Percentiles rank a stretch among this genome's conserved stretches.
These are phyloP conservation scores for Esox niger DNA, from an alignment of 2,113 vertebrate genomes.

Conservation along the genomic window DNA sequence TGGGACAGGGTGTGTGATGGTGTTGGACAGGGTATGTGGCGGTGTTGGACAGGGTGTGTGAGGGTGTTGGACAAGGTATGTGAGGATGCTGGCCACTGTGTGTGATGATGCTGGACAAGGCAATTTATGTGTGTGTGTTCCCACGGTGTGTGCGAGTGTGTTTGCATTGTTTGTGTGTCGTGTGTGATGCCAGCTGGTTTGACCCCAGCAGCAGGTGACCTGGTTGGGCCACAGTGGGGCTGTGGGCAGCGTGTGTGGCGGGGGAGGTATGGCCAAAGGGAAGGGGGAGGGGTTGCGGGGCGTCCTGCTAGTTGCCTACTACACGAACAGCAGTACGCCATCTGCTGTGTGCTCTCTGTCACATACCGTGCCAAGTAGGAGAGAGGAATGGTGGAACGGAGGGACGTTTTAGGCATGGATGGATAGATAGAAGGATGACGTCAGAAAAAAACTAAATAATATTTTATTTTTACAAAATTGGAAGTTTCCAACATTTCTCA, in stretches of 20 bases:
- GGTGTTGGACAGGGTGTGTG: constrained; percentile 39
- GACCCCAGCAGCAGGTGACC: constrained; percentile 62
- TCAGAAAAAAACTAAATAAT: background rate
- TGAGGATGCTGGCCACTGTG: constrained; percentile 57
- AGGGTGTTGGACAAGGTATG: constrained; percentile 10
- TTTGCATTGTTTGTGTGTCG: constrained; percentile 14
- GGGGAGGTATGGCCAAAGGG: constrained; percentile 20
- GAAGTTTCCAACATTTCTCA: constrained; percentile 2
- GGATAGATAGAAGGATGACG: background rate
- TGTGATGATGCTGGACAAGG: constrained; percentile 70
- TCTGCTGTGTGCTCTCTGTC: constrained; percentile 67
- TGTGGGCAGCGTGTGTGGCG: constrained; percentile 41
- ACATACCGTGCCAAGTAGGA: constrained; percentile 57
- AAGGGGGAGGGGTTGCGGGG: constrained; percentile 47
- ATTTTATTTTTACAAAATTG: background rate
- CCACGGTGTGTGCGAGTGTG: constrained; percentile 19
- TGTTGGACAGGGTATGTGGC: constrained; percentile 66
- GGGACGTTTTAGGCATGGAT: background rate
- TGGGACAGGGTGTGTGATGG: constrained; percentile 68
- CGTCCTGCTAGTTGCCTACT: constrained; percentile 66
- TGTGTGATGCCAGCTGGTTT: constrained; percentile 27
- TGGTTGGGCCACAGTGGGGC: constrained; percentile 53
- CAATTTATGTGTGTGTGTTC: constrained; percentile 33
- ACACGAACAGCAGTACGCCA: constrained; percentile 66
- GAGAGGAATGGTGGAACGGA: constrained; percentile 27